These are phyloP conservation scores for Hippotragus niger DNA, from an alignment of 2,113 vertebrate genomes.

Conservation along the genomic window DNA sequence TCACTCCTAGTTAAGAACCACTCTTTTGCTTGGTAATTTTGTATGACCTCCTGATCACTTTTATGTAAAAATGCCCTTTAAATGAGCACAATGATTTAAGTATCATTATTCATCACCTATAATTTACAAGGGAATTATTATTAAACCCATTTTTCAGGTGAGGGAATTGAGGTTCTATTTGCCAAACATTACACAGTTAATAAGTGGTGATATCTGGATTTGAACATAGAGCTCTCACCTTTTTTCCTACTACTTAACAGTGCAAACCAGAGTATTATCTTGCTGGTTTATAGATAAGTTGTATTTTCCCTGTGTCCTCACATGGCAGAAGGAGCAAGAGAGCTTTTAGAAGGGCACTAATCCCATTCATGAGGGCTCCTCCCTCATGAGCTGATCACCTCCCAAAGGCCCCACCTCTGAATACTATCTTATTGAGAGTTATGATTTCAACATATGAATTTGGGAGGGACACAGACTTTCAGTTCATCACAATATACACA, in stretches of 20 bases:
- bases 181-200: neutral
- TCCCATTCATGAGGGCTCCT: neutral
- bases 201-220: neutral
- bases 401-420: neutral
- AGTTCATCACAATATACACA: neutral
- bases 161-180: neutral
- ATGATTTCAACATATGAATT: neutral
- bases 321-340: neutral
- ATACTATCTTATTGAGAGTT: neutral
- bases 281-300: neutral
- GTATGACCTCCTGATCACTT: neutral
- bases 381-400: neutral
- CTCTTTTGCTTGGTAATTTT: neutral
- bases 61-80: neutral
- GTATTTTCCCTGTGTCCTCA: neutral
- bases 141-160: neutral
- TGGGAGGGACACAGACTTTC: neutral
- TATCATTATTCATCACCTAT: neutral
- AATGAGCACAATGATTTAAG: neutral
- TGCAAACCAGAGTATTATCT: neutral
- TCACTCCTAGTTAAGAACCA: neutral
- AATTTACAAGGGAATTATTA: neutral
- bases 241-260: neutral
- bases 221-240: neutral
- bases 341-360: neutral